Evolutionary conservation across 1,140 invertebrate species (phyloP).

Genomic region (Bombus affinis): DNA sequence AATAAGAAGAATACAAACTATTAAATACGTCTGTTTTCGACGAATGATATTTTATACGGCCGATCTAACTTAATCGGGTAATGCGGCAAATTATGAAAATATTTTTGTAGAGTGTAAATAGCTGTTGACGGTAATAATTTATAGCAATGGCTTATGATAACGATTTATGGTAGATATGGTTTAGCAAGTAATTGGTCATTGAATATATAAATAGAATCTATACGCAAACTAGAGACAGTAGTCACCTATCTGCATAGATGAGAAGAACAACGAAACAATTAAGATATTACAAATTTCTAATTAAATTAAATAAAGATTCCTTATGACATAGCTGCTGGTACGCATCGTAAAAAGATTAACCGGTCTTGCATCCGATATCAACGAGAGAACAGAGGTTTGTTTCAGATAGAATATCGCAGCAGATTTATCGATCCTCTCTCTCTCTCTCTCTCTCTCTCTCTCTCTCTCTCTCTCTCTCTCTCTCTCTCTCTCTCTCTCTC

Average conservation of each 20-base stretch:
- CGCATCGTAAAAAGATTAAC: background rate
- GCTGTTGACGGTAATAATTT: too few species aligned
- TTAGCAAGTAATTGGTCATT: background rate
- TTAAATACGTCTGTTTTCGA: background rate
- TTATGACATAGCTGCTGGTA: background rate
- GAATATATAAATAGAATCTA: background rate
- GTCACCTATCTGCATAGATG: background rate
- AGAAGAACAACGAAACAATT: background rate
- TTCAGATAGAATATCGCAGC: background rate
- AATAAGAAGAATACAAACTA: background rate
- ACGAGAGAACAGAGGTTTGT: background rate
- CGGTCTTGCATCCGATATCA: background rate
- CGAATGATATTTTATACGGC: too few species aligned
- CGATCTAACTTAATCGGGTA: too few species aligned
- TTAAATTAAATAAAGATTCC: background rate
- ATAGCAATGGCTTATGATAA: too few species aligned
- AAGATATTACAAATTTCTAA: background rate
- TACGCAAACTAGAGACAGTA: too few species aligned
- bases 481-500: too few species aligned
- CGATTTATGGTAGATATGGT: background rate
- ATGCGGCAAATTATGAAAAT: too few species aligned
- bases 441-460: too few species aligned
- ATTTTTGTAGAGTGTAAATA: too few species aligned
- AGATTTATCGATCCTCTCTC: background rate
- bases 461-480: too few species aligned